Conservation (phyloP, 2,113 vertebrate species). For the Brachyhypopomus gauderio region DNA sequence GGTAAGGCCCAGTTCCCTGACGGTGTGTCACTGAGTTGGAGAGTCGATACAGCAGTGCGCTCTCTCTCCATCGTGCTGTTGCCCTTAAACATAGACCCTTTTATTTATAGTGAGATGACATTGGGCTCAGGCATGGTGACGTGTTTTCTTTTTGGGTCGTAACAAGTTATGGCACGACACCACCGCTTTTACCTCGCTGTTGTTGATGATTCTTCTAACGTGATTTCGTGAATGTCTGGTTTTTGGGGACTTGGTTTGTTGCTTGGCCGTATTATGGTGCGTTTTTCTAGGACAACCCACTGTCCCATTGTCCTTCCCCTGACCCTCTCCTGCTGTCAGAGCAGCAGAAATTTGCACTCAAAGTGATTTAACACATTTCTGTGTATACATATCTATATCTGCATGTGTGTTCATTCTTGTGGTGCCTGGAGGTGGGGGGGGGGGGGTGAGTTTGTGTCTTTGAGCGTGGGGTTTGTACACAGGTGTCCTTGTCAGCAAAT, state of each 20-base stretch:
- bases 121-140: background rate
- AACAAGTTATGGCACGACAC: background rate
- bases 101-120: conserved; percentile 32
- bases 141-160: conserved; percentile 9
- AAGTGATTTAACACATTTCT: background rate
- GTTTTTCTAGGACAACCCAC: background rate
- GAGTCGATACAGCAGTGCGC: conserved; percentile 1
- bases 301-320: conserved; percentile 1
- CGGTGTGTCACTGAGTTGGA: conserved; percentile 20
- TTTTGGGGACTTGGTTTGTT: background rate
- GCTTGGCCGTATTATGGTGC: background rate
- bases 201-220: background rate
- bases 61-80: background rate
- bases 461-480: background rate
- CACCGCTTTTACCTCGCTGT: background rate
- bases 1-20: background rate
- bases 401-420: background rate
- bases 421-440: no score
- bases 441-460: background rate
- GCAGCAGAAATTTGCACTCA: background rate
- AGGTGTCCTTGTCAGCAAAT: conserved; percentile 44
- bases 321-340: background rate
- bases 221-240: background rate
- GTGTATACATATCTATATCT: background rate
- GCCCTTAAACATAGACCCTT: conserved; percentile 4